Evolutionary conservation across 2,888 invertebrate genomes (phyloP).

Genomic region (Sinhomidia bicolor): DNA sequence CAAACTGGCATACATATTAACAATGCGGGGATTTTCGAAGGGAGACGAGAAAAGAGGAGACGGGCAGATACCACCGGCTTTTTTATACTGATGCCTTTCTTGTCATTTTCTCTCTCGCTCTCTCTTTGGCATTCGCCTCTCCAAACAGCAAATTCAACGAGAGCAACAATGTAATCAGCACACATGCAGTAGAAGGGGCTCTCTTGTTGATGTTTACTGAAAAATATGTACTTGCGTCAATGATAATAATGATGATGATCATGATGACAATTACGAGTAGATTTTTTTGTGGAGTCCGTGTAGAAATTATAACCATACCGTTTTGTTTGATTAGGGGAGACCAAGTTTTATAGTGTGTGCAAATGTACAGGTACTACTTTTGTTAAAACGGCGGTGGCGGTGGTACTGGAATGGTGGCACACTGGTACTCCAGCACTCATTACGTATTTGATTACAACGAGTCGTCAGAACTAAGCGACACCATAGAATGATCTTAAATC

Average conservation of each 20-base stretch:
- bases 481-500: neutral
- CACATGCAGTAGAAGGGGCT: neutral
- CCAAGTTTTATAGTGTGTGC: neutral
- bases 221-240: neutral
- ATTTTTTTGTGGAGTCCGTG: neutral
- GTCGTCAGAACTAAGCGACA: neutral
- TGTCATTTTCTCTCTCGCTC: slow-evolving; percentile 8
- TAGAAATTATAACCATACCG: neutral
- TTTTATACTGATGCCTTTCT: slow-evolving; percentile 20
- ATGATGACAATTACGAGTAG: slow-evolving; percentile 23
- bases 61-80: slow-evolving; percentile 14
- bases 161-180: neutral
- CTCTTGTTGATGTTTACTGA: neutral
- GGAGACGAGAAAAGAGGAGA: neutral
- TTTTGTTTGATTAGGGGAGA: neutral
- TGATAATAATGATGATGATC: no score
- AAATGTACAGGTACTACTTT: slow-evolving; percentile 2
- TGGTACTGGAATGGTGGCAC: slow-evolving; percentile 1
- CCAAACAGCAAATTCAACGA: neutral
- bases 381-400: no score
- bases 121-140: no score
- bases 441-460: neutral
- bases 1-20: neutral
- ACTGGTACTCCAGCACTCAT: neutral
- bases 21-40: neutral